Conservation (phyloP, 2,797 vertebrate genomes). For the Dallia pectoralis region DNA sequence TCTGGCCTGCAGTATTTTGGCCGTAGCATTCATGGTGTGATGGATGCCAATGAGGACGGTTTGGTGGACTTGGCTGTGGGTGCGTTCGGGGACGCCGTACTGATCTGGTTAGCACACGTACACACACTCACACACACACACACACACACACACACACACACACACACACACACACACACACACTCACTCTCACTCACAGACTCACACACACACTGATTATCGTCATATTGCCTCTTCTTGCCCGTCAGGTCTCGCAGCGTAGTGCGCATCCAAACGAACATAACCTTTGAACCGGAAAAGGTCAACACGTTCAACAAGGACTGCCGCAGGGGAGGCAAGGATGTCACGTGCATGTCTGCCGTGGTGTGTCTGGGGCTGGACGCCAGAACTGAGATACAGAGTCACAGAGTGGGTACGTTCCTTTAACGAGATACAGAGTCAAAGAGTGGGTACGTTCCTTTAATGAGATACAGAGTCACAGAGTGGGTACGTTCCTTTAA, state of each 20-base stretch:
- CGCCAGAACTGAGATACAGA: constrained; percentile 72
- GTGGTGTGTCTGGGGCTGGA: constrained; percentile 81
- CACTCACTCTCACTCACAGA: neutral
- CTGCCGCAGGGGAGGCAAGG: constrained; percentile 82
- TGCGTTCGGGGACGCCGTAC: constrained; percentile 82
- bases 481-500: too few species aligned
- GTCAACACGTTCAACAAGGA: constrained; percentile 93
- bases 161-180: neutral
- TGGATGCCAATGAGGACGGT: constrained; percentile 86
- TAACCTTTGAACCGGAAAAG: constrained; percentile 87
- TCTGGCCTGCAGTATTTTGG: constrained; percentile 85
- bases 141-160: constrained; percentile 4
- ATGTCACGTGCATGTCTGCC: constrained; percentile 86
- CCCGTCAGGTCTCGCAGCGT: constrained; percentile 84
- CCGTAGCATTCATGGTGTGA: constrained; percentile 84
- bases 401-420: constrained; percentile 73
- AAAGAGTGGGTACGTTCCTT: too few species aligned
- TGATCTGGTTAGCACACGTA: constrained; percentile 79
- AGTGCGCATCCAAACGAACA: constrained; percentile 77
- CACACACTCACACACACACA: neutral
- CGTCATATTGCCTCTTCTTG: neutral
- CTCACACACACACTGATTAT: neutral
- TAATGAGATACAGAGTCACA: too few species aligned
- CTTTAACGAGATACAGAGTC: too few species aligned
- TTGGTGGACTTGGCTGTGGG: constrained; percentile 87